Evolutionary conservation across 2,888 invertebrate genomes (phyloP), one percentile per base, ranked within the genome.

Genomic region (Drosophila demipolita): DNA sequence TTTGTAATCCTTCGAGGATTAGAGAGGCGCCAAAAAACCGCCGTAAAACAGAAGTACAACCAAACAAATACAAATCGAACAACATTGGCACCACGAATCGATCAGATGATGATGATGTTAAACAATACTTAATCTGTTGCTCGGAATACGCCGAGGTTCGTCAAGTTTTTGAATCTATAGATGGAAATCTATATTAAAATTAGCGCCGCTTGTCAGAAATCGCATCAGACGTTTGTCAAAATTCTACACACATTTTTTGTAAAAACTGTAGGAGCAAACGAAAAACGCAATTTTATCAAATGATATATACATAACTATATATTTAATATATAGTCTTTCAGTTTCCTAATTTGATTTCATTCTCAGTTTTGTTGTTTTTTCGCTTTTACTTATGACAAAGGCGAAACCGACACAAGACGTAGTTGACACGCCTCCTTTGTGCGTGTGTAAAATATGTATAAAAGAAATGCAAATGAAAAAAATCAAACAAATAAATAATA

Each of bases 231-330:
- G 91, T 84, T 82, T 78, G 76, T 78, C 79, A 73, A 90, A 88
- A 88, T 85, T 82, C 83, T 81, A 83, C 78, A 83, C 78, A 69
- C 65, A 90, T 86, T 82, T 83, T 85, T 81, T 83, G 81, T 83
- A 84, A 82, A 82, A 86, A 76, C 81, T 82, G 87, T 89, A 79
- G 82, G 69, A 91, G 92, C 92, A 92, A 92, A 92, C 91, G 91
- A 91, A 92, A 91, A 92, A 92, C 91, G 92, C 92, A 92, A 92
- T 91, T 89, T 86, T 78, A 80, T 76, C 67, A 70, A 72, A 73
- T 67, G 67, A 65, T 57, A 76, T 74, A 36, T 57, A 48, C 15
- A 40, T 23, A 53, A 45, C 64, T 36, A 54, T 38, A 40, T 45
- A 45, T 45, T 17, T 38, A 35, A 23, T 20, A 12, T 15, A 23